Evolutionary conservation across 2,797 vertebrate genomes (phyloP).

Genomic region (Meda fulgida): DNA sequence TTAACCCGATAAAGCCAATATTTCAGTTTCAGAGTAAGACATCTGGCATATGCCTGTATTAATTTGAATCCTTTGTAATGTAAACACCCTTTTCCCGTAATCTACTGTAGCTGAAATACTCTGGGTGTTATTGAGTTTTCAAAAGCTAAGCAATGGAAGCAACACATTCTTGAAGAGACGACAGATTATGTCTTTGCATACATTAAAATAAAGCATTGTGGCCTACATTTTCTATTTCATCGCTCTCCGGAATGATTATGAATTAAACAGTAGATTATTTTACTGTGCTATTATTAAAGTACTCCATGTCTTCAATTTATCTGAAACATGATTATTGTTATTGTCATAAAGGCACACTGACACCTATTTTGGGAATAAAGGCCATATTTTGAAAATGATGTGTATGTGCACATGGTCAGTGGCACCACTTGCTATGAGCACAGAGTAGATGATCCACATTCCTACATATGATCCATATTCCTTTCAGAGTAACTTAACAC

Average conservation of each 20-base stretch:
- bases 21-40: background rate
- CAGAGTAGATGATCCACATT: background rate
- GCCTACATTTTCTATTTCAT: background rate
- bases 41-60: background rate
- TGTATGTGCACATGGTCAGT: background rate
- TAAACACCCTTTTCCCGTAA: background rate
- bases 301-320: background rate
- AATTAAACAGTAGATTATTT: background rate
- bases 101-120: background rate
- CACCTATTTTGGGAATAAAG: background rate
- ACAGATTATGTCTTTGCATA: background rate
- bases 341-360: background rate
- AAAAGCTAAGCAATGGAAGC: background rate
- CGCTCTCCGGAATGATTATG: background rate
- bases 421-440: background rate
- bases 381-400: background rate
- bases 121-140: background rate
- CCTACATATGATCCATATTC: background rate
- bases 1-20: background rate
- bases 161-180: background rate
- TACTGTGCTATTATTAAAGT: background rate
- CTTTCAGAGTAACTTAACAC: background rate
- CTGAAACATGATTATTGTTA: background rate
- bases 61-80: background rate
- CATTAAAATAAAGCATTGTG: background rate